Percentiles rank a stretch among this genome's conserved stretches.
phyloP scores from a whole-genome alignment of 2,888 invertebrate species.

The Coecobrya sp. region DNA sequence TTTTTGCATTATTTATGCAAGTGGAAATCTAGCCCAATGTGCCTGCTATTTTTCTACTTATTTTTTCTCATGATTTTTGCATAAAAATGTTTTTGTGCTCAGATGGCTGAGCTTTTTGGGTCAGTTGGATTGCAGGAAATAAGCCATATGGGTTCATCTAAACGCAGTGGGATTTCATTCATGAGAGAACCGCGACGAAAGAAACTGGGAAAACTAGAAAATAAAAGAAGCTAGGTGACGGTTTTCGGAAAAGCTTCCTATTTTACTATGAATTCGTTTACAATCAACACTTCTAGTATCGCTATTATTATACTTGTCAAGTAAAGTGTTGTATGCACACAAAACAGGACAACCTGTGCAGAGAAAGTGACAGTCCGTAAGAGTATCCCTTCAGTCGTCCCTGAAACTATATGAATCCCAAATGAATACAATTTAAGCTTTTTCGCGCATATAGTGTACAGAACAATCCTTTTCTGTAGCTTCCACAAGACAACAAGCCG shows the following conservation, averaged over 20 bases:
- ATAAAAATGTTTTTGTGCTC: constrained; percentile 20
- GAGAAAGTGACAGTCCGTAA: constrained; percentile 31
- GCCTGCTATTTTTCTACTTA: neutral
- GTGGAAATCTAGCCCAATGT: neutral
- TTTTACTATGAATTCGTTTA: neutral
- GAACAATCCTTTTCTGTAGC: neutral
- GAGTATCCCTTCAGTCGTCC: constrained; percentile 11
- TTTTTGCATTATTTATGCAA: constrained; percentile 29
- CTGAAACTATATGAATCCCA: constrained; percentile 14
- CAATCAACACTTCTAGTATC: neutral
- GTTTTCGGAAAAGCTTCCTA: neutral
- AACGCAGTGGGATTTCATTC: constrained; percentile 7
- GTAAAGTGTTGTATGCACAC: neutral
- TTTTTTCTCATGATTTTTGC: constrained; percentile 48
- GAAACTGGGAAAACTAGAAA: neutral
- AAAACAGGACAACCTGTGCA: constrained; percentile 25
- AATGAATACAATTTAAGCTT: neutral
- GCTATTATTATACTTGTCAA: neutral
- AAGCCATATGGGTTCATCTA: constrained; percentile 1
- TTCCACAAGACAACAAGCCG: neutral
- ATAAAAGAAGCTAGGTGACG: neutral
- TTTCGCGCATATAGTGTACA: neutral
- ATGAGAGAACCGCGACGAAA: neutral
- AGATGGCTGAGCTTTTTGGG: constrained; percentile 63
- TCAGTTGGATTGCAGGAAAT: constrained; percentile 59